Percentiles rank a stretch among this genome's conserved stretches.
Conservation (phyloP, 2,888 invertebrate species). For the Scaptomyza parva region DNA sequence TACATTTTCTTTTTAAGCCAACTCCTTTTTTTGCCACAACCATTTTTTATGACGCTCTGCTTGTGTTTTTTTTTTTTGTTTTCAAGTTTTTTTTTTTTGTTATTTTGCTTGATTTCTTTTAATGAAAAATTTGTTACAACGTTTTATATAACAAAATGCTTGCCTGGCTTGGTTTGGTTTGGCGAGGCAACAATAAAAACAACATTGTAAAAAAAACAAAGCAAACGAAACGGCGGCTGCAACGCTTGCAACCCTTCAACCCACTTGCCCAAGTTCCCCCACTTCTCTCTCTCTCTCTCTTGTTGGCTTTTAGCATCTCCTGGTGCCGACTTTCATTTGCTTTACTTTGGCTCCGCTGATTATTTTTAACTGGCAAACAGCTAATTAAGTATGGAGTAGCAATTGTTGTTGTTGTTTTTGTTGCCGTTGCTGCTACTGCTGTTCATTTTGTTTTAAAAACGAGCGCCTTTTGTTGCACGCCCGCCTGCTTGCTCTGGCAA, state of each 20-base stretch:
- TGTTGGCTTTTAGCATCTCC: constrained; percentile 56
- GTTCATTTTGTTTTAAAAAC: constrained; percentile 41
- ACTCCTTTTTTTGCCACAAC: constrained; percentile 66
- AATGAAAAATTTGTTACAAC: constrained; percentile 79
- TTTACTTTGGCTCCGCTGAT: constrained; percentile 77
- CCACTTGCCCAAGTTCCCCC: constrained; percentile 2
- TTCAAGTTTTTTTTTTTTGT: constrained; percentile 27
- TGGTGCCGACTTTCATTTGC: constrained; percentile 76
- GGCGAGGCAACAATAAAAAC: constrained; percentile 55
- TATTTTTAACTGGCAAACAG: constrained; percentile 81
- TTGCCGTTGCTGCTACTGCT: constrained; percentile 15
- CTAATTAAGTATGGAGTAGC: constrained; percentile 81
- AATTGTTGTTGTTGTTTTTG: constrained; percentile 44
- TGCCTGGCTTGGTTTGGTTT: constrained; percentile 30
- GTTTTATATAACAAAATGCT: constrained; percentile 79
- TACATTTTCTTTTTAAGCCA: constrained; percentile 29
- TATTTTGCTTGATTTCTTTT: constrained; percentile 76
- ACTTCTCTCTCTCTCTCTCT: too few relatives aligned
- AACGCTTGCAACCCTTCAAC: constrained; percentile 34
- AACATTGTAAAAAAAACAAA: constrained; percentile 69
- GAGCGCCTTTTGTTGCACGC: constrained; percentile 33
- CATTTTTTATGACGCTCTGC: constrained; percentile 64
- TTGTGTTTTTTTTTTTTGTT: constrained; percentile 13
- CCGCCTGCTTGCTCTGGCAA: constrained; percentile 23
- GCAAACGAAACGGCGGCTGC: constrained; percentile 45